Percentiles rank a stretch among this genome's conserved stretches.
These are phyloP conservation scores for Diadema setosum DNA, from an alignment of 35 echinoderm and acorn worm genomes.

Conservation along the genomic window DNA sequence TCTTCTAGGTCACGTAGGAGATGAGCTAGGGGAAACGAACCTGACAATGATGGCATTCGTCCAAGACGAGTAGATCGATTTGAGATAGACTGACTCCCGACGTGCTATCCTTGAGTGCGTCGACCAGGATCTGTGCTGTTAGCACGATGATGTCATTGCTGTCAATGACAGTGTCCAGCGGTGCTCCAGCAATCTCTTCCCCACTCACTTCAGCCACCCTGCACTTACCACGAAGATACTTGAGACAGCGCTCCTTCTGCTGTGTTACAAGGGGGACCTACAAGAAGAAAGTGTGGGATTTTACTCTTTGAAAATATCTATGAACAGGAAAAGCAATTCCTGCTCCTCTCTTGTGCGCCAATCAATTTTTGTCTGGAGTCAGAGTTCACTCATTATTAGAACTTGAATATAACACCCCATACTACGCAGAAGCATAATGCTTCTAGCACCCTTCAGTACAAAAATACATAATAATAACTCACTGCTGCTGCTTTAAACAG, in stretches of 20 bases:
- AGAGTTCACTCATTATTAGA: too few species aligned
- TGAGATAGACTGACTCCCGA: slow-evolving; percentile 26
- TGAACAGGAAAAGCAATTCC: too few species aligned
- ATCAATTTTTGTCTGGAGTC: too few species aligned
- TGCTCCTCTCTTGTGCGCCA: too few species aligned
- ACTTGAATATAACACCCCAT: too few species aligned
- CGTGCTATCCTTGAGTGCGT: slow-evolving; percentile 18
- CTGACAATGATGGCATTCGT: slow-evolving; percentile 81
- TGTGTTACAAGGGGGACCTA: slow-evolving; percentile 73
- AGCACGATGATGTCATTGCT: slow-evolving; percentile 43
- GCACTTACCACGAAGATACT: not conserved
- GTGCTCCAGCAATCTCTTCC: not conserved
- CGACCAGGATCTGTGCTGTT: slow-evolving; percentile 72
- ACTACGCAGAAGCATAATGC: too few species aligned
- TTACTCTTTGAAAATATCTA: too few species aligned
- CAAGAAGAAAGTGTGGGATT: not conserved
- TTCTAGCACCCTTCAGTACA: too few species aligned
- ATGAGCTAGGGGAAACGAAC: too few species aligned
- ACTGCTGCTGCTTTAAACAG: too few species aligned
- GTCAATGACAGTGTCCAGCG: slow-evolving; percentile 23
- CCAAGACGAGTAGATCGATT: slow-evolving; percentile 57
- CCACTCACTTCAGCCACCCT: slow-evolving; percentile 37
- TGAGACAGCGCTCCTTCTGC: slow-evolving; percentile 38
- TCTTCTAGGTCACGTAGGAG: too few species aligned
- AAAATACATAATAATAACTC: too few species aligned